Evolutionary conservation across 2,113 vertebrate species (phyloP), one percentile per base, ranked within the genome.

Genomic region (Pomatorhinus ruficollis): DNA sequence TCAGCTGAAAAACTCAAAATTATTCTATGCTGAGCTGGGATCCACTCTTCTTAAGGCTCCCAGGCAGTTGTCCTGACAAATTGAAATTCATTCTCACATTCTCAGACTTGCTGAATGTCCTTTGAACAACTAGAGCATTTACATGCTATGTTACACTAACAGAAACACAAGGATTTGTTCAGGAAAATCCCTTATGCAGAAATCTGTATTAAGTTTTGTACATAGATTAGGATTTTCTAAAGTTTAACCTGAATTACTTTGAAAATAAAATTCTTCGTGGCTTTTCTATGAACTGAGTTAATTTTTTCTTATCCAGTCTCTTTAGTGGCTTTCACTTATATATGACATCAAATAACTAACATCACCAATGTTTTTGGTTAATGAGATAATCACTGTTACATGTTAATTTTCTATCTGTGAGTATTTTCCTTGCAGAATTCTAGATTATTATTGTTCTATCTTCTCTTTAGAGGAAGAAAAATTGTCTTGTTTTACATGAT

Each of bases 1-100:
- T 97, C 90, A 98, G 98, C 98, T 98, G 65, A 84, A 87, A 61
- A 93, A 19, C 31, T 83, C 45, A 45, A 50, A 54, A 72, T 90
- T 82, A 44, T 68, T 79, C 53, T 89, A 12, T 72, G 27, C 44
- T 75, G 74, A 87, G 68, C 23, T 60, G 15, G 23, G 35, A 82
- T 33, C 44, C 57, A 12, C 28, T 68, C 44, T 89, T 83, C 50
- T 54, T 82, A 93, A 72, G 57, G 11, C 11, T 82, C 37, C 49
- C 20, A 68, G 31, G 33, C 22, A 75, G n/a, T 81, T 33, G 50
- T 91, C 39, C 28, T 79, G 17, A 60, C 28, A 56, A 94, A 89
- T 0, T 53, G 49, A 82, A 87, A 75, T 82, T 75, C 44, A 60
- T 82, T 68, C 87, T 52, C 15, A 68, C 19, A 15, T 75, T 87